phyloP scores from a whole-genome alignment of 1,140 invertebrate species.

The Mylabris phalerata region DNA sequence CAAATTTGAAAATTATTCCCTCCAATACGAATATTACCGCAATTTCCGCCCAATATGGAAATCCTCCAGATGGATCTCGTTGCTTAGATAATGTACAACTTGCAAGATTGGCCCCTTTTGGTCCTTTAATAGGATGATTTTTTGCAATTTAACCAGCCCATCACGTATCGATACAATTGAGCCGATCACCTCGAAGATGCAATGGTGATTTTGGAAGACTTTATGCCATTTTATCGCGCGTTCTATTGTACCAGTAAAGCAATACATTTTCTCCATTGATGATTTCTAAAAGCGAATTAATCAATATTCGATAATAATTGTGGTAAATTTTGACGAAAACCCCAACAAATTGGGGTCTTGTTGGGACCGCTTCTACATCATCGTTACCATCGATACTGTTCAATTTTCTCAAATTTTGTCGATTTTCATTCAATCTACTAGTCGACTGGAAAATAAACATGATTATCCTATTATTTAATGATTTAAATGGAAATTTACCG shows the following conservation, averaged over 20 bases:
- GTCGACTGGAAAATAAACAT: no score
- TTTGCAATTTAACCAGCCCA: constrained; percentile 11
- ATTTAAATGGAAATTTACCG: no score
- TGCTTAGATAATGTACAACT: constrained; percentile 15
- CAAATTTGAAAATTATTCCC: neutral
- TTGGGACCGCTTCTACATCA: no score
- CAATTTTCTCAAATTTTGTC: no score
- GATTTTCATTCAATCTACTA: no score
- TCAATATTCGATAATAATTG: no score
- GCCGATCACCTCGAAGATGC: constrained; percentile 23
- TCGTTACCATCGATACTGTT: no score
- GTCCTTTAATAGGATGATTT: constrained; percentile 18
- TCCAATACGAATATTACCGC: constrained; percentile 6
- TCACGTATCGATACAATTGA: constrained; percentile 15
- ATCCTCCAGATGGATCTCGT: constrained; percentile 10
- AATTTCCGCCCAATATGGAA: constrained; percentile 18
- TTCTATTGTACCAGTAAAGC: constrained; percentile 20
- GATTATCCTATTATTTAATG: no score
- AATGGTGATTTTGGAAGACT: constrained; percentile 10
- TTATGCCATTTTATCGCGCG: constrained; percentile 20
- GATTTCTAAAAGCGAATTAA: neutral
- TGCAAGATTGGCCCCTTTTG: constrained; percentile 21
- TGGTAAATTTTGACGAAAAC: no score
- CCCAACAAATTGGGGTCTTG: no score
- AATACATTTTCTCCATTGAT: neutral